Percentiles rank a stretch among this genome's conserved stretches.
Conservation (phyloP, 2,888 invertebrate species). For the Atherix ibis region DNA sequence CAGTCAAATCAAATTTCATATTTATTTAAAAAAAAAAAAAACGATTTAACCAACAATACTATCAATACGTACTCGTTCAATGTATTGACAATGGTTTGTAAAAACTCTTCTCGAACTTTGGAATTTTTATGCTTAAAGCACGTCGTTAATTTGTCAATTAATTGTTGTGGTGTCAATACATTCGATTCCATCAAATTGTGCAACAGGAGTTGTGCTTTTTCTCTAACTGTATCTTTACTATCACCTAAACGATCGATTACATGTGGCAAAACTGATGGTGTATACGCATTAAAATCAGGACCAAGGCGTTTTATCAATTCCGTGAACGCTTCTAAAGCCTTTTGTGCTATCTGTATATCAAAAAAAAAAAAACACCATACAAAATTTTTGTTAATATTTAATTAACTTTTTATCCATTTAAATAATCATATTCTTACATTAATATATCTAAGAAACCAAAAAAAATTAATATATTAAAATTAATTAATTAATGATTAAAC, state of each 20-base stretch:
- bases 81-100: conserved; percentile 65
- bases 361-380: conserved; percentile 7
- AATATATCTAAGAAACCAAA: no score
- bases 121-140: conserved; percentile 77
- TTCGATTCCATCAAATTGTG: conserved; percentile 57
- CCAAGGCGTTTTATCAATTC: conserved; percentile 76
- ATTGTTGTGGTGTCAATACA: conserved; percentile 48
- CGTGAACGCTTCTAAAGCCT: conserved; percentile 76
- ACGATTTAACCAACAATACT: conserved; percentile 6
- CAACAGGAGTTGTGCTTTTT: conserved; percentile 56
- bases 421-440: no score
- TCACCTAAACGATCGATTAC: conserved; percentile 62
- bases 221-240: conserved; percentile 48
- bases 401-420: neutral
- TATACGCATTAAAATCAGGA: conserved; percentile 71
- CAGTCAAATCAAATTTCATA: conserved; percentile 9
- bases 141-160: conserved; percentile 54
- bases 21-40: conserved; percentile 6
- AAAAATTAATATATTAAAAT: no score
- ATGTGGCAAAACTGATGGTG: conserved; percentile 66
- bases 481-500: no score
- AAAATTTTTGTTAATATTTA: neutral
- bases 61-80: conserved; percentile 55
- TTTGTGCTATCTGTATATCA: conserved; percentile 66
- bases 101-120: conserved; percentile 78